Base-by-base conservation (phyloP, 1,140 invertebrate species). In the Harpegnathos saltator region DNA sequence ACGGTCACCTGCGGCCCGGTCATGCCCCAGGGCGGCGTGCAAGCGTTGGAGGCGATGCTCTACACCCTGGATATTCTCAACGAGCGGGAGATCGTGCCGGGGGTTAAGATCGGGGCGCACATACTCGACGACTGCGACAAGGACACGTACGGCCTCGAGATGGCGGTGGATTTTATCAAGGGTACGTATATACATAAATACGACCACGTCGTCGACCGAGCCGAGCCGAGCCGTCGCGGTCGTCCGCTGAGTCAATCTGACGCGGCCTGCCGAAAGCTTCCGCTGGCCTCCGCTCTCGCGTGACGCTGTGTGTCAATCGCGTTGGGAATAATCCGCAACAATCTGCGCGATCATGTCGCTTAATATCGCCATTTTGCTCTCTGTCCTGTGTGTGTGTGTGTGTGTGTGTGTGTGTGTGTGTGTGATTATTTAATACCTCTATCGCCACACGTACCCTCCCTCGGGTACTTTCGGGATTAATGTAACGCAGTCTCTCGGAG, bases 151-250 rank as follows among this genome's bases (percentile, higher is more conserved):
- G 98, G 98, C 5, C 94, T 99, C 52, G 98, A 99, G 91, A 99
- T 99, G 96, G 98, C 98, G 9, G 97, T 99, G 9, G 98, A 99
- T 93, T 99, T 99, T 92, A 99, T 99, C 83, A 98, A 99, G 97
- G 98, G 98, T 99, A 94, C 95, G 96, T 88, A 44, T 44, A 61
- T 22, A 56, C 17, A 26, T n/a, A n/a, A n/a, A n/a, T n/a, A n/a
- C n/a, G n/a, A n/a, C n/a, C n/a, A n/a, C n/a, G n/a, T n/a, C 44
- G 29, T 26, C 26, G 14, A 80, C 38, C n/a, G n/a, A n/a, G n/a
- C n/a, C n/a, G n/a, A n/a, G n/a, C n/a, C n/a, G n/a, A n/a, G n/a
- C n/a, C n/a, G n/a, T n/a, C n/a, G n/a, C n/a, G n/a, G n/a, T n/a
- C n/a, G n/a, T n/a, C n/a, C n/a, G n/a, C n/a, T n/a, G n/a, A n/a